Evolutionary conservation across 2,797 vertebrate genomes (phyloP).

Genomic region (Alexandromys oeconomus): DNA sequence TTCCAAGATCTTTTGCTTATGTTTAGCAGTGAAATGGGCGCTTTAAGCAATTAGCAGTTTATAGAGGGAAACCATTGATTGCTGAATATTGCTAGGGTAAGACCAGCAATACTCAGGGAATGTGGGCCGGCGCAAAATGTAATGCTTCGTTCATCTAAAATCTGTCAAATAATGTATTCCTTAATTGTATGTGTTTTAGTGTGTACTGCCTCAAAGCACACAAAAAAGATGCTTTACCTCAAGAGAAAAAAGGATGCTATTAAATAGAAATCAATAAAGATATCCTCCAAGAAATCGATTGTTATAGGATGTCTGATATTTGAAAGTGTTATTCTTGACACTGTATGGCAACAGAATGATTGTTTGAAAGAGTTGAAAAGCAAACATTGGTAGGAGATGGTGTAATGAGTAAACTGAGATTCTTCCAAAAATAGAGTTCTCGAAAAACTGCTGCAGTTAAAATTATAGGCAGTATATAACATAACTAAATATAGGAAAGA

Average conservation of each 20-base stretch:
- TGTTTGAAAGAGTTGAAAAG: conserved; percentile 11
- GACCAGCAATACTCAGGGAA: neutral
- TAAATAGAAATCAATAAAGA: conserved; percentile 49
- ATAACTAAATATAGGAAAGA: conserved; percentile 38
- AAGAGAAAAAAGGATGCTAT: neutral
- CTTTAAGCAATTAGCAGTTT: neutral
- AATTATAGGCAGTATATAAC: neutral
- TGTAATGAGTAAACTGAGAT: neutral
- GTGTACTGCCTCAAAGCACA: neutral
- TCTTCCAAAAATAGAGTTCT: neutral
- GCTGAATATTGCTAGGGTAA: neutral
- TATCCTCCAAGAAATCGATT: neutral
- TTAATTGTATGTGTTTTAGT: conserved; percentile 20
- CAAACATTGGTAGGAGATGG: neutral
- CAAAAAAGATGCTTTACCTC: neutral
- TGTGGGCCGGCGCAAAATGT: conserved; percentile 18
- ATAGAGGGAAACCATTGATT: neutral
- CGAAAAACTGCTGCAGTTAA: neutral
- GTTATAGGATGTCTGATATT: neutral
- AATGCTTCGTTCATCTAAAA: neutral
- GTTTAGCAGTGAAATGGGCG: conserved; percentile 24
- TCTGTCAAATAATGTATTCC: neutral
- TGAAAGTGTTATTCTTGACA: neutral
- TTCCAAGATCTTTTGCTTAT: conserved; percentile 43
- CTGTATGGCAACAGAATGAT: neutral